These are phyloP conservation scores for Python bivittatus DNA, from an alignment of 2,113 vertebrate genomes.

Conservation along the genomic window DNA sequence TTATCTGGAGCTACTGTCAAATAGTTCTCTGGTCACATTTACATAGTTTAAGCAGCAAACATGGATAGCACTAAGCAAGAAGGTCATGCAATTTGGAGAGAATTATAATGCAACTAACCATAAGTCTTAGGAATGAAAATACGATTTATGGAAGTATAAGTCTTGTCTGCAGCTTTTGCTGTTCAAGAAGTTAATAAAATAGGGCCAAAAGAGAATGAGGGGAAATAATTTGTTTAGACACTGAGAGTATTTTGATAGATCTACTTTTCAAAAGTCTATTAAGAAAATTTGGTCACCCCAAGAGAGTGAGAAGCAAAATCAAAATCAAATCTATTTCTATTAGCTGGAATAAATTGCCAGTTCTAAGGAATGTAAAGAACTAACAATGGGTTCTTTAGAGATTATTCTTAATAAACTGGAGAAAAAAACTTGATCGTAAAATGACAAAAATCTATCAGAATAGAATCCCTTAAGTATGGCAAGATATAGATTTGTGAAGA, in stretches of 20 bases:
- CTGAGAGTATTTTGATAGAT: slow-evolving; percentile 64
- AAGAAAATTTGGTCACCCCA: slow-evolving; percentile 58
- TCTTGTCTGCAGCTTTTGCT: slow-evolving; percentile 58
- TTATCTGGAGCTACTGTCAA: neutral
- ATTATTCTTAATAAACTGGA: slow-evolving; percentile 54
- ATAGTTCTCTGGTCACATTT: neutral
- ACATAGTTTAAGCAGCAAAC: slow-evolving; percentile 15
- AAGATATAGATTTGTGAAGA: slow-evolving; percentile 30
- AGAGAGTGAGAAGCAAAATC: slow-evolving; percentile 63
- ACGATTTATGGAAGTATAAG: slow-evolving; percentile 53
- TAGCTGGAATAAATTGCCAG: slow-evolving; percentile 55
- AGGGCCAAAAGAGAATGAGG: slow-evolving; percentile 59
- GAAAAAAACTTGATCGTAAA: slow-evolving; percentile 47
- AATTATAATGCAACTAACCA: slow-evolving; percentile 50
- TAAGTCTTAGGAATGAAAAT: slow-evolving; percentile 25
- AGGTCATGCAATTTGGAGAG: slow-evolving; percentile 49
- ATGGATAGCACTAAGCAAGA: slow-evolving; percentile 25
- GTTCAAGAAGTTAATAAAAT: slow-evolving; percentile 64
- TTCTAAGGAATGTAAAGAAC: slow-evolving; percentile 58
- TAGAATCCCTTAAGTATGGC: slow-evolving; percentile 51
- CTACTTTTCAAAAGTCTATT: slow-evolving; percentile 52
- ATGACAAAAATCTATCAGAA: slow-evolving; percentile 64
- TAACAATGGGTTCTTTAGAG: slow-evolving; percentile 60
- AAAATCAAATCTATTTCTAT: slow-evolving; percentile 65
- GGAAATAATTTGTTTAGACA: slow-evolving; percentile 66